A percentile compares a stretch with the other conserved stretches of the same genome.
Evolutionary conservation across 2,797 vertebrate species (phyloP).

Genomic region (Phrynocephalus forsythii): DNA sequence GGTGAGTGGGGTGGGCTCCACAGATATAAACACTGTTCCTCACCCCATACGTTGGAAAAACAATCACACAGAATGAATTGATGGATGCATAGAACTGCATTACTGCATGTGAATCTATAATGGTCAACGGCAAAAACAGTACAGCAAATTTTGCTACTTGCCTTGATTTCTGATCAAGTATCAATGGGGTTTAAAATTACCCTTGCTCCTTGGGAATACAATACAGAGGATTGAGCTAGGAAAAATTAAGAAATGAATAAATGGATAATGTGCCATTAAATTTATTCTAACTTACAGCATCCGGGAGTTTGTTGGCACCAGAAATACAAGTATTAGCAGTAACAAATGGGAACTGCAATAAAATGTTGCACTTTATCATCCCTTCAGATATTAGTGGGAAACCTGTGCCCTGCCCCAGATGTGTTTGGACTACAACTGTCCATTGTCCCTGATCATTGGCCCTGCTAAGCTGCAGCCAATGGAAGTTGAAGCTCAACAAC

Average conservation of each 20-base stretch:
- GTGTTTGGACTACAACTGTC: too few species aligned
- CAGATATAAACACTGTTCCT: not conserved
- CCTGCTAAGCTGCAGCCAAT: too few species aligned
- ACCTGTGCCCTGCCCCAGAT: too few species aligned
- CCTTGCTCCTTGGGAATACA: not conserved
- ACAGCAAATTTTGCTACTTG: not conserved
- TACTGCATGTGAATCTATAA: not conserved
- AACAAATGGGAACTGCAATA: too few species aligned
- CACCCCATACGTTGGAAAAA: not conserved
- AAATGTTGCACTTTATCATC: too few species aligned
- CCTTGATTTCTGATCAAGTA: not conserved
- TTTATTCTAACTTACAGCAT: too few species aligned
- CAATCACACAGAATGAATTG: not conserved
- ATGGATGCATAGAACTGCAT: not conserved
- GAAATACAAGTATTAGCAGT: not conserved
- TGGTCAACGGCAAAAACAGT: not conserved
- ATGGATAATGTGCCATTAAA: too few species aligned
- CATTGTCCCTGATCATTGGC: not conserved
- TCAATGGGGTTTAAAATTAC: not conserved
- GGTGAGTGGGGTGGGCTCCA: not conserved
- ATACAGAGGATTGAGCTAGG: not conserved
- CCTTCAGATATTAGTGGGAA: too few species aligned
- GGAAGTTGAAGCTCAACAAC: too few species aligned
- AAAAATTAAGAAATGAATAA: too few species aligned
- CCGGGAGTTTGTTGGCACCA: too few species aligned